Conservation (phyloP, 1,140 invertebrate species). For the Holcopasites calliopsidis region DNA sequence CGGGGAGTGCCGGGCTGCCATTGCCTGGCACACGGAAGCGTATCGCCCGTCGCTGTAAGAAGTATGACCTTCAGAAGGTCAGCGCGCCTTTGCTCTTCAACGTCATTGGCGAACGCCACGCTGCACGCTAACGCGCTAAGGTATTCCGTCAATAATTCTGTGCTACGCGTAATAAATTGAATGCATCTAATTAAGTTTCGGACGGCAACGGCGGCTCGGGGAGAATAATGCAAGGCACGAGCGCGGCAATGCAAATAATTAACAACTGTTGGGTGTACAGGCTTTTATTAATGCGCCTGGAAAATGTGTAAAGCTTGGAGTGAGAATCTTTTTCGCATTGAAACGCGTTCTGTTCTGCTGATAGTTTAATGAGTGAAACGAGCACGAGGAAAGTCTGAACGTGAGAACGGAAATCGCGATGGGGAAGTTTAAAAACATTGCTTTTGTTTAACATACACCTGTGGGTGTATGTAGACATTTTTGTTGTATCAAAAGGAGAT, state of each 20-base stretch:
- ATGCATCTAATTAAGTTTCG: constrained; percentile 32
- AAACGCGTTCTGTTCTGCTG: background rate
- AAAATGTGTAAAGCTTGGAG: background rate
- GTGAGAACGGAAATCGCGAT: background rate
- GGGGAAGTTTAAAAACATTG: too few relatives aligned
- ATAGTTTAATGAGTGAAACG: background rate
- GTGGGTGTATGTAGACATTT: too few relatives aligned
- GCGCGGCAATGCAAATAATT: constrained; percentile 13
- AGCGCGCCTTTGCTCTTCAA: constrained; percentile 61
- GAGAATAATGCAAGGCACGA: constrained; percentile 2
- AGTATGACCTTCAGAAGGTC: constrained; percentile 69
- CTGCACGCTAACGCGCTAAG: background rate
- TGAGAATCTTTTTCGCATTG: background rate
- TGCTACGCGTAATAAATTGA: constrained; percentile 16
- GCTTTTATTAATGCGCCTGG: background rate
- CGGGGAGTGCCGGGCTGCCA: constrained; percentile 13
- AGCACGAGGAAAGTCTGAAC: background rate
- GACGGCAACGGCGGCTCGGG: background rate
- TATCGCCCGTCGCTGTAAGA: constrained; percentile 57
- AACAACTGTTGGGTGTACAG: constrained; percentile 7
- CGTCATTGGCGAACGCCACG: constrained; percentile 4
- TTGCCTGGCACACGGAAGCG: constrained; percentile 65
- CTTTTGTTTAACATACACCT: too few relatives aligned
- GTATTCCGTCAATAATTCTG: constrained; percentile 18
- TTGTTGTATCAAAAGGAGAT: too few relatives aligned